phyloP scores from a whole-genome alignment of 2,888 invertebrate species.

The Exocentrus adspersus region DNA sequence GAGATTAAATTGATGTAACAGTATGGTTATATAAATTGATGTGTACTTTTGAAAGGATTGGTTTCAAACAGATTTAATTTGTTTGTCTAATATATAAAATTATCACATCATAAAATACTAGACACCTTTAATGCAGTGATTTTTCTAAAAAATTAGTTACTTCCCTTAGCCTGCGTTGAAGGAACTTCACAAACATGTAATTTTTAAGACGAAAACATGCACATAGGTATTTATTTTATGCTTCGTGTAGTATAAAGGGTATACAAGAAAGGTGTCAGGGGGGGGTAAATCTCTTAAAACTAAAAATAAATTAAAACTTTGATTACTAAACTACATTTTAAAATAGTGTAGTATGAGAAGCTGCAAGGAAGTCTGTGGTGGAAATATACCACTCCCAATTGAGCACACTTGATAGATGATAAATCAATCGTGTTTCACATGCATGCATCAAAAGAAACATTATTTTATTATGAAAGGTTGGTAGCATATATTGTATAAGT shows the following conservation, averaged over 20 bases:
- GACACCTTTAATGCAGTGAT: conserved; percentile 46
- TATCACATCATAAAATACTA: conserved; percentile 53
- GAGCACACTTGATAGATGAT: background rate
- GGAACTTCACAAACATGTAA: conserved; percentile 33
- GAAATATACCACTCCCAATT: background rate
- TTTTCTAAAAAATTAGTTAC: conserved; percentile 23
- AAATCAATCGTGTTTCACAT: background rate
- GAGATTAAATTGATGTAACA: conserved; percentile 35
- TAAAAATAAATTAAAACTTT: conserved; percentile 21
- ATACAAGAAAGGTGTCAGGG: conserved; percentile 39
- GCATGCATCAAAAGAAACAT: background rate
- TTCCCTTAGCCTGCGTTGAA: conserved; percentile 31
- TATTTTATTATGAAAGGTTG: background rate
- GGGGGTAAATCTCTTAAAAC: conserved; percentile 25
- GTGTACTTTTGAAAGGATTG: conserved; percentile 26
- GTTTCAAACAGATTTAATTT: conserved; percentile 35
- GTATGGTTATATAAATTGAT: conserved; percentile 35
- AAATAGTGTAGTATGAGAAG: background rate
- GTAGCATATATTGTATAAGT: no score
- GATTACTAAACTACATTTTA: background rate
- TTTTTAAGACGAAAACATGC: conserved; percentile 22
- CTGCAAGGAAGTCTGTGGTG: background rate
- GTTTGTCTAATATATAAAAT: conserved; percentile 45
- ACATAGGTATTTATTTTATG: no score
- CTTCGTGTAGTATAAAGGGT: conserved; percentile 24